Conservation (phyloP, 37 sponge, comb jelly and placozoan species). For the Dysidea cf. avara region DNA sequence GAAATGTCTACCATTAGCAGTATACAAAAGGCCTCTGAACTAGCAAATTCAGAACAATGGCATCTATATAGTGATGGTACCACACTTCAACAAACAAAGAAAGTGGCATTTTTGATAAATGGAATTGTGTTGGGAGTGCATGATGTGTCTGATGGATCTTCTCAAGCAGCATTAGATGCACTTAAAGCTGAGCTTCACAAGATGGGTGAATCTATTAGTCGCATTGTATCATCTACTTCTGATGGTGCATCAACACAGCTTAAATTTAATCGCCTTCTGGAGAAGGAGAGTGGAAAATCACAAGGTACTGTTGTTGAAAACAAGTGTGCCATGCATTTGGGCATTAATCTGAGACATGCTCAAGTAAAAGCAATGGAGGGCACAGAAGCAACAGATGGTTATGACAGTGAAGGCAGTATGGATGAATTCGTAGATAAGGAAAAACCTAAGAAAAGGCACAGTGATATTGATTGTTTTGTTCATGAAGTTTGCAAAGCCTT, state of each 20-base stretch:
- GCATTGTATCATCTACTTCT: slow-evolving; percentile 22
- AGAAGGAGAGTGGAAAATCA: background rate
- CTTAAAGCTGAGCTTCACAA: background rate
- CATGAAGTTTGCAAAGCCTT: too few species aligned
- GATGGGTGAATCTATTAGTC: too few species aligned
- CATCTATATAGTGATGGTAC: slow-evolving; percentile 30
- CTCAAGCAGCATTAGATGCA: background rate
- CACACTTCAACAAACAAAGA: slow-evolving; percentile 21
- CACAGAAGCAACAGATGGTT: too few species aligned
- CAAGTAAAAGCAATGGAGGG: slow-evolving; percentile 5
- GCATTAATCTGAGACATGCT: slow-evolving; percentile 22
- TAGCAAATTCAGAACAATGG: background rate
- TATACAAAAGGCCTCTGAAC: slow-evolving; percentile 9
- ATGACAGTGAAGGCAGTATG: too few species aligned
- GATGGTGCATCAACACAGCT: slow-evolving; percentile 34
- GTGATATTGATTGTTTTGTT: too few species aligned
- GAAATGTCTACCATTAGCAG: slow-evolving; percentile 20
- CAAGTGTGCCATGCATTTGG: slow-evolving; percentile 35
- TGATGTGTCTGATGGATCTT: slow-evolving; percentile 28
- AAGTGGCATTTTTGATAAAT: slow-evolving; percentile 20
- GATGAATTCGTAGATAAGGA: too few species aligned
- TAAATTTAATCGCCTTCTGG: slow-evolving; percentile 11
- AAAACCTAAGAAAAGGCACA: too few species aligned
- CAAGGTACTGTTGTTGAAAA: slow-evolving; percentile 23
- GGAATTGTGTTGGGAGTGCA: slow-evolving; percentile 15